Base-by-base conservation (phyloP, 2,797 vertebrate species). In the Choloepus didactylus region DNA sequence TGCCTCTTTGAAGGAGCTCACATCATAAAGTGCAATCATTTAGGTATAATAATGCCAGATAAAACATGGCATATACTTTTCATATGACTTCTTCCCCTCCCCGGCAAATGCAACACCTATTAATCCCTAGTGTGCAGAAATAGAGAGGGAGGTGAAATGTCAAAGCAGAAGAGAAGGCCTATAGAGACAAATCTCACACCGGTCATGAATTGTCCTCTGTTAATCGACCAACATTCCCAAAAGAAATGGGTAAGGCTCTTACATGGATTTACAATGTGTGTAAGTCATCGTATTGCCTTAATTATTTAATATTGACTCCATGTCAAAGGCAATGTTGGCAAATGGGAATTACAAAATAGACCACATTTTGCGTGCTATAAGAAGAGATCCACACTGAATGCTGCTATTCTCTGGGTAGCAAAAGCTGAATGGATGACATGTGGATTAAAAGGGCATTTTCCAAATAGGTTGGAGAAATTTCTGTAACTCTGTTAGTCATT, bases 1-100 rank as follows among this genome's bases (percentile, higher is more conserved):
- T 77, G 44, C n/a, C 67, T 81, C 25, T 77, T 95, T 93, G 35
- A 94, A 95, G 91, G 62, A 91, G 72, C 83, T 96, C 91, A 89
- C n/a, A n/a, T 95, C 62, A 82, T 87, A 86, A 94, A 93, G 87
- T 92, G 44, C 9, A 72, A 88, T 86, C 9, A 73, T 96, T 93
- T 89, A 85, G 16, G 9, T 82, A 16, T 59, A 87, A 89, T 25
- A 87, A 16, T 96, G 54, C 56, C 73, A 89, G 5, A 29, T 94
- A 89, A 96, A 94, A 79, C 11, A 46, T 80, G 62, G 10, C 51
- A 66, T 77, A 62, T 10, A 35, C 27, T 79, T 90, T 95, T 97
- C 69, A 82, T 76, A 73, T 73, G 41, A 89, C 70, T 95, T 81
- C 51, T 91, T 72, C 56, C 27, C 23, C 67, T 89, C 41, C 23